Evolutionary conservation across 1,140 invertebrate species (phyloP).

Genomic region (Heliconius hewitsoni): DNA sequence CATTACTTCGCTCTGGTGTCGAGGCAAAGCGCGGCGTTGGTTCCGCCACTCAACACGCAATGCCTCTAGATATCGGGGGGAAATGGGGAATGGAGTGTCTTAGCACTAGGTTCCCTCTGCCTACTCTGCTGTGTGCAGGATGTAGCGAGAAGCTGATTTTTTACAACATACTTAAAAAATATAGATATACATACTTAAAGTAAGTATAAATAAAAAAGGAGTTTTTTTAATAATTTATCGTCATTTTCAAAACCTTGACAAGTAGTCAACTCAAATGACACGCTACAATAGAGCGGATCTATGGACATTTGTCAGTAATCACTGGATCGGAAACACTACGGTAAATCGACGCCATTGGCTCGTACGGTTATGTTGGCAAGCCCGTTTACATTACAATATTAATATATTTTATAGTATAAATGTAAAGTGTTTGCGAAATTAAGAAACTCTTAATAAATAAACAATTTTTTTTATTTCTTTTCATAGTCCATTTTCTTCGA

Average conservation of each 20-base stretch:
- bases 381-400: background rate
- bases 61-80: no score
- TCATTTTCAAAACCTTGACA: slow-evolving; percentile 16
- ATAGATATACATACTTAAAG: no score
- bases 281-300: slow-evolving; percentile 12
- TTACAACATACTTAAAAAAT: no score
- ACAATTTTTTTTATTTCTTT: background rate
- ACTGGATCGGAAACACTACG: slow-evolving; percentile 57
- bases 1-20: no score
- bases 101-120: no score
- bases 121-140: no score
- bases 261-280: slow-evolving; percentile 4
- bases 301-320: slow-evolving; percentile 43
- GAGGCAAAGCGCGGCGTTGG: no score
- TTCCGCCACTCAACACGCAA: no score
- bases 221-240: background rate
- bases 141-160: no score
- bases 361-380: background rate
- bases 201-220: background rate
- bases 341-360: slow-evolving; percentile 45
- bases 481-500: no score
- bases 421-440: background rate
- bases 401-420: background rate
- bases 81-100: no score
- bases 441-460: background rate